Percentiles rank a stretch among this genome's conserved stretches.
Conservation (phyloP, 2,113 vertebrate genomes). For the Raphicerus campestris region DNA sequence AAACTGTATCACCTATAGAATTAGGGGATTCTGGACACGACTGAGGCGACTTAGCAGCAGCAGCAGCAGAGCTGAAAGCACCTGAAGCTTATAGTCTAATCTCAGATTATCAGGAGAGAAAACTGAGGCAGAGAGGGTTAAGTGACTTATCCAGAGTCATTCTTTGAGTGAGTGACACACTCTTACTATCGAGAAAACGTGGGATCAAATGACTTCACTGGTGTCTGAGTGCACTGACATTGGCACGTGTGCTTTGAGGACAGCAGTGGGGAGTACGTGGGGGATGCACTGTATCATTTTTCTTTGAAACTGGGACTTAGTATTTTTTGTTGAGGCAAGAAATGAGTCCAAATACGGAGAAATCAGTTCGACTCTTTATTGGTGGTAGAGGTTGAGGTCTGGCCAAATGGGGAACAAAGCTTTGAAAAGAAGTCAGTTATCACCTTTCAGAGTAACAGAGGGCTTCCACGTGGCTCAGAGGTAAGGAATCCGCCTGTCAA, state of each 20-base stretch:
- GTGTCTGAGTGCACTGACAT: neutral
- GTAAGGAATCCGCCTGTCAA: neutral
- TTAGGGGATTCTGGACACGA: neutral
- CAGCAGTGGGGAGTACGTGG: neutral
- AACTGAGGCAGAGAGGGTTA: neutral
- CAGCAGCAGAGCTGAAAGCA: neutral
- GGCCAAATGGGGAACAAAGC: neutral
- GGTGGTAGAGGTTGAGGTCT: neutral
- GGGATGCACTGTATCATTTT: neutral
- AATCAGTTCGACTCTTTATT: neutral
- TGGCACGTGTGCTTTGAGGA: neutral
- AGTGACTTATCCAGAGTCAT: neutral
- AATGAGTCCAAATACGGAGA: slow-evolving; percentile 8
- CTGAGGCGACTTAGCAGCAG: no score
- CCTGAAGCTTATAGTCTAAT: neutral
- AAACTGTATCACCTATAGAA: neutral
- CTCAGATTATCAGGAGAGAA: neutral
- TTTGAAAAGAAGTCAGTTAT: neutral
- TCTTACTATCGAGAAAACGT: neutral
- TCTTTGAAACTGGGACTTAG: neutral
- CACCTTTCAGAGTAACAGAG: neutral
- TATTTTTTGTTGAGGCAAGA: neutral
- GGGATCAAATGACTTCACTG: neutral
- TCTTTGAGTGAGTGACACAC: neutral
- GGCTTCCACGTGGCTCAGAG: neutral